These are phyloP conservation scores for Carollia perspicillata DNA, from an alignment of 2,113 vertebrate genomes.

Conservation along the genomic window DNA sequence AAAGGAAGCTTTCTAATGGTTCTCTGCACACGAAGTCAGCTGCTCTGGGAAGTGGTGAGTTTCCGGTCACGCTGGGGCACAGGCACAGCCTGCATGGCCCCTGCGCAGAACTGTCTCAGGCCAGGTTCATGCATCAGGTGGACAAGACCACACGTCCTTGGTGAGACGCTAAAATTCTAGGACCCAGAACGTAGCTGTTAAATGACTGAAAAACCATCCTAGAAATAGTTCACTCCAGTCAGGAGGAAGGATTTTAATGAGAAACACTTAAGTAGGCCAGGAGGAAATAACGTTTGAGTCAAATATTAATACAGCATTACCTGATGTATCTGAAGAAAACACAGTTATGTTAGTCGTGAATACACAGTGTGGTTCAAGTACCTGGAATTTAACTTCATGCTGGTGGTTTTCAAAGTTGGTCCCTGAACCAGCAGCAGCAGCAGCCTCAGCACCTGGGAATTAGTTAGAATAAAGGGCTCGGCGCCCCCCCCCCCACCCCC, in stretches of 20 bases:
- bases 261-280: neutral
- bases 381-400: neutral
- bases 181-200: neutral
- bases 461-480: neutral
- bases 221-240: neutral
- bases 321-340: neutral
- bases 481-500: neutral
- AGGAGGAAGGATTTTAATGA: conserved; percentile 8
- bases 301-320: neutral
- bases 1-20: neutral
- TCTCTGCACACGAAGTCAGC: neutral
- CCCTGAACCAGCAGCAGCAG: neutral
- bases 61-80: neutral
- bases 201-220: neutral
- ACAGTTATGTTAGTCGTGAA: neutral
- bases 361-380: neutral
- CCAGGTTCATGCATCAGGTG: neutral
- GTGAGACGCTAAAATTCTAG: neutral
- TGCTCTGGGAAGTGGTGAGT: neutral
- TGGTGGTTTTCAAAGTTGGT: neutral
- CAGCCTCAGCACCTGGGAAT: neutral
- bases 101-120: neutral
- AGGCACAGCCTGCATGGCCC: neutral
- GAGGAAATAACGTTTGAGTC: neutral
- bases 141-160: neutral